Evolutionary conservation across 1,140 invertebrate genomes (phyloP).

Genomic region (Papilio xuthus): DNA sequence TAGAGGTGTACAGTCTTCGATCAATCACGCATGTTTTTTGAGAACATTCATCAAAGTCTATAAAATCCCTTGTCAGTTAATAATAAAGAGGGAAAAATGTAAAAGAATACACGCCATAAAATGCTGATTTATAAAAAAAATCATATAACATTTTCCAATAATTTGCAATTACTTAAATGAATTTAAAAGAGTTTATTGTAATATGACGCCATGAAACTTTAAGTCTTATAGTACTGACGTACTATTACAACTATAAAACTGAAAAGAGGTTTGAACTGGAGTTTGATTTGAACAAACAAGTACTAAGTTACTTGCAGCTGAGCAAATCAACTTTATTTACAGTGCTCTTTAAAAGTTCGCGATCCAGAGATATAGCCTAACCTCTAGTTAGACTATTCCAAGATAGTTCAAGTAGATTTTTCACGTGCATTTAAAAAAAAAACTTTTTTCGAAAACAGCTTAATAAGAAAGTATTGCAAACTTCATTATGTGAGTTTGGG

Average conservation of each 20-base stretch:
- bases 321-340: constrained; percentile 49
- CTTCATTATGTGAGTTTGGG: no score
- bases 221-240: neutral
- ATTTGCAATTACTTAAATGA: neutral
- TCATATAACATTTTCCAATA: neutral
- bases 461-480: neutral
- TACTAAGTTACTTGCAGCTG: constrained; percentile 38
- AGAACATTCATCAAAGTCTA: constrained; percentile 34
- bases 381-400: neutral
- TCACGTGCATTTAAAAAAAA: no score
- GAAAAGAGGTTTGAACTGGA: neutral
- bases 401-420: neutral
- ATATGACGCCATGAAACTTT: neutral
- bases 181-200: neutral
- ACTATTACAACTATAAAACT: neutral
- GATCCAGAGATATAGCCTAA: neutral
- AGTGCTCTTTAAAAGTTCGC: constrained; percentile 30
- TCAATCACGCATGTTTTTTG: constrained; percentile 35
- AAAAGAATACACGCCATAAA: neutral
- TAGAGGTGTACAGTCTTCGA: constrained; percentile 12
- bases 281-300: constrained; percentile 30
- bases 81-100: constrained; percentile 14
- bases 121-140: neutral
- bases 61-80: constrained; percentile 23
- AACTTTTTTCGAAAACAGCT: neutral